These are phyloP conservation scores for Drosophila phalerata DNA, from an alignment of 2,888 invertebrate species.

Conservation along the genomic window DNA sequence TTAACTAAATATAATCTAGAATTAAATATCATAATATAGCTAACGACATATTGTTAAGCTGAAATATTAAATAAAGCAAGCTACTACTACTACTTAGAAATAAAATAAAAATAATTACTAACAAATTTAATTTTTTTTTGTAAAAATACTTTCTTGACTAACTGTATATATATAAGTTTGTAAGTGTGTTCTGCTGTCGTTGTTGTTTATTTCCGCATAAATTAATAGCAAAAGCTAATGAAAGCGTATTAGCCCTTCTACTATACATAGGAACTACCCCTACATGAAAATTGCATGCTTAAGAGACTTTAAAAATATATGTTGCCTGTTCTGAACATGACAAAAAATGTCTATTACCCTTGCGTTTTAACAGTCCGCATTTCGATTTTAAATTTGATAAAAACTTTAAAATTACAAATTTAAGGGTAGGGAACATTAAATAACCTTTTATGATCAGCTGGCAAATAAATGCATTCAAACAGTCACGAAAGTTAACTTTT, in stretches of 20 bases:
- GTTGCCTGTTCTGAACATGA: background rate
- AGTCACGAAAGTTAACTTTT: background rate
- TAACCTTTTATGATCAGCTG: conserved; percentile 2
- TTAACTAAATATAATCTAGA: no score
- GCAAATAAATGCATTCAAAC: background rate
- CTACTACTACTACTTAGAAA: no score
- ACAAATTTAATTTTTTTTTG: no score
- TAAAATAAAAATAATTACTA: no score
- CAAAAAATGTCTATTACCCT: conserved; percentile 1
- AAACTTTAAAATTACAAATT: background rate
- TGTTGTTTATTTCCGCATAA: no score
- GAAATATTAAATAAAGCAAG: no score
- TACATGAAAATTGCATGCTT: conserved; percentile 30
- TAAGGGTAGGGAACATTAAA: background rate
- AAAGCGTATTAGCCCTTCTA: background rate
- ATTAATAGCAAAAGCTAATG: no score
- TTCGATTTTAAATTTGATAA: conserved; percentile 11
- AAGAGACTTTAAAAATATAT: conserved; percentile 17
- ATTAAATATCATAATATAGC: no score
- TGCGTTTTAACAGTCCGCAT: background rate
- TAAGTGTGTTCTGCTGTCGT: no score
- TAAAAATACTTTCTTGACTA: no score
- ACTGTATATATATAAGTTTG: no score
- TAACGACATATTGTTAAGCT: no score
- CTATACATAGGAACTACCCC: conserved; percentile 1